Evolutionary conservation across 2,113 vertebrate genomes (phyloP).

Genomic region (Sapajus apella): DNA sequence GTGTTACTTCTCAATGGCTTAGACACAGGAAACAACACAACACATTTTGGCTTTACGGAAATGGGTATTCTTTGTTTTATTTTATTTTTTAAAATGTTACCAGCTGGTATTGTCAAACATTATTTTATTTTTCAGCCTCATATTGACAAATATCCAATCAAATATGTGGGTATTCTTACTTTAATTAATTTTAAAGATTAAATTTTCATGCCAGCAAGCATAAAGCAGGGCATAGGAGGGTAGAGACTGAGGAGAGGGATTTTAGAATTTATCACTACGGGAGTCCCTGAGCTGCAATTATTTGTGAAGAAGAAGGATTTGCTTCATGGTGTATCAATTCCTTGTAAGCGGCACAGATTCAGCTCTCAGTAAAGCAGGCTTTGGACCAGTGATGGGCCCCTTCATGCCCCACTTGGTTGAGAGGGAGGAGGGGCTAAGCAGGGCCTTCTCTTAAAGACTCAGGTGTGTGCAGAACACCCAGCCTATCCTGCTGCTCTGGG

Average conservation of each 20-base stretch:
- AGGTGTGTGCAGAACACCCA: accelerated
- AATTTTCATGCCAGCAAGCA: background rate
- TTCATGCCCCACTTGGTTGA: background rate
- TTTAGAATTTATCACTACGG: background rate
- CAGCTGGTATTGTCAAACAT: background rate
- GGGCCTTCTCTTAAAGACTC: background rate
- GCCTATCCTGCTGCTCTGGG: background rate
- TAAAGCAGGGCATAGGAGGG: background rate
- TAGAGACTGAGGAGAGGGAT: background rate
- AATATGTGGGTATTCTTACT: background rate
- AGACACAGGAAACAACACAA: background rate
- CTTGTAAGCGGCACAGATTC: background rate
- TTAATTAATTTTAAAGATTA: background rate
- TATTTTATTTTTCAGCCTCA: background rate
- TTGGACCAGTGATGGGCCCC: too few species aligned
- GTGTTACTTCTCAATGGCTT: background rate
- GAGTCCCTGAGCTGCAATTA: background rate
- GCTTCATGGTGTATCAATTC: background rate
- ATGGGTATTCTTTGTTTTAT: background rate
- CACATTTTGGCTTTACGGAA: background rate
- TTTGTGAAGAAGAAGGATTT: background rate
- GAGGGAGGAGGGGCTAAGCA: too few species aligned
- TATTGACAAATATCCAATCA: background rate
- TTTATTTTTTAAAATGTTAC: slow-evolving; percentile 36
- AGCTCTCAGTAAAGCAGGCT: background rate